Evolutionary conservation across 2,888 invertebrate species (phyloP), one percentile per base, ranked within the genome.

Genomic region (Deilephila elpenor): DNA sequence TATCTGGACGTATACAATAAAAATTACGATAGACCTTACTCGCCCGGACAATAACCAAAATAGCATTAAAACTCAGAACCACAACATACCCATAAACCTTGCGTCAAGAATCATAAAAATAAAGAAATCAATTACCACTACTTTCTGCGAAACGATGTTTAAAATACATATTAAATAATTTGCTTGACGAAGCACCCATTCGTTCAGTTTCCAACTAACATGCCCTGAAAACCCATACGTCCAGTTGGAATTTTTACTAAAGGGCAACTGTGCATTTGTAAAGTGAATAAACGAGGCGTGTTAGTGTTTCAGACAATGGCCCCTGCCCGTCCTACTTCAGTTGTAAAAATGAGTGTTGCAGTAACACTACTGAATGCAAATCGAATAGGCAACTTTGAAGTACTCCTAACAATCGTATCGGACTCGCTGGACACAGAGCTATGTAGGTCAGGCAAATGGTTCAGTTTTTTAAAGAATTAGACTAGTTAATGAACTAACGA

Each of bases 351-450:
- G 89, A 90, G 88, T 51, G 25, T 88, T 84, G 86, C 88, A 83
- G 86, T 83, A 79, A 83, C 86, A 85, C 82, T 87, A 86, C 85
- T 88, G 85, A 83, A 91, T 89, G 89, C 88, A 89, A 91, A 91
- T 88, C 90, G 91, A 91, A 91, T 91, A 89, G 89, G 79, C 88
- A 87, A 89, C 87, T 91, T 89, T 82, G 84, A 87, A 90, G 88
- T 88, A 86, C 91, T 85, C 79, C 75, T 84, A 84, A 88, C 88
- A 90, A 90, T 88, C 86, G 88, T 91, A 91, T 90, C 90, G 87
- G 84, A 82, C 83, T 78, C 80, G 77, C 75, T 78, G 78, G 20
- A 72, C 32, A 37, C 71, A 84, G 86, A 80, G 60, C 51, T 76
- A 74, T 1, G 37, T 73, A 78, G 5, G 19, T 7, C 4, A 29